Conservation (phyloP, 2,888 invertebrate genomes). For the Dynastes hyllus region DNA sequence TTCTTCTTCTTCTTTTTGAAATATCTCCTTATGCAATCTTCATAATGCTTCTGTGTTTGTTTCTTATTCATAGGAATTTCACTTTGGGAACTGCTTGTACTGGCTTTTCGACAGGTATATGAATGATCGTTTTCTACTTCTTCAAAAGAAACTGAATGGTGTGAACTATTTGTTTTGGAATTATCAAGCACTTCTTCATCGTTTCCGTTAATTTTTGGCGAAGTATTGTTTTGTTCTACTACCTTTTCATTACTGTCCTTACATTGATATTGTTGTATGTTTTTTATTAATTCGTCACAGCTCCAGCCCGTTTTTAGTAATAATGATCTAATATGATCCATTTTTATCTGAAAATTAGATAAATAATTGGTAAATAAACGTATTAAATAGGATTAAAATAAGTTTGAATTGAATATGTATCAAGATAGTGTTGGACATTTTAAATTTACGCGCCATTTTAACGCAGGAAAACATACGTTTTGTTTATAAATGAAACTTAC, state of each 20-base stretch:
- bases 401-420: slow-evolving; percentile 13
- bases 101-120: slow-evolving; percentile 31
- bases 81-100: not conserved
- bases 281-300: slow-evolving; percentile 63
- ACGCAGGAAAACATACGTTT: slow-evolving; percentile 11
- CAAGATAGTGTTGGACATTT: not conserved
- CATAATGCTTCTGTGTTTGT: not conserved
- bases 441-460: slow-evolving; percentile 38
- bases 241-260: not conserved
- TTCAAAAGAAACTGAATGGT: slow-evolving; percentile 13
- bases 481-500: slow-evolving; percentile 28
- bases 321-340: slow-evolving; percentile 62
- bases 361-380: slow-evolving; percentile 1
- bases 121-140: slow-evolving; percentile 43
- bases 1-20: slow-evolving; percentile 1
- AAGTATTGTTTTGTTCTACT: not conserved
- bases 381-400: slow-evolving; percentile 10
- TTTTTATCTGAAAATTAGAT: slow-evolving; percentile 35
- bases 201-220: not conserved
- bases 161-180: not conserved
- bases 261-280: slow-evolving; percentile 59
- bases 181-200: slow-evolving; percentile 9
- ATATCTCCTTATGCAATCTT: not conserved
- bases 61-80: not conserved
- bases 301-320: slow-evolving; percentile 63